These are phyloP conservation scores for Torymus aiolomorphi DNA, from an alignment of 2,888 invertebrate genomes.

Conservation along the genomic window DNA sequence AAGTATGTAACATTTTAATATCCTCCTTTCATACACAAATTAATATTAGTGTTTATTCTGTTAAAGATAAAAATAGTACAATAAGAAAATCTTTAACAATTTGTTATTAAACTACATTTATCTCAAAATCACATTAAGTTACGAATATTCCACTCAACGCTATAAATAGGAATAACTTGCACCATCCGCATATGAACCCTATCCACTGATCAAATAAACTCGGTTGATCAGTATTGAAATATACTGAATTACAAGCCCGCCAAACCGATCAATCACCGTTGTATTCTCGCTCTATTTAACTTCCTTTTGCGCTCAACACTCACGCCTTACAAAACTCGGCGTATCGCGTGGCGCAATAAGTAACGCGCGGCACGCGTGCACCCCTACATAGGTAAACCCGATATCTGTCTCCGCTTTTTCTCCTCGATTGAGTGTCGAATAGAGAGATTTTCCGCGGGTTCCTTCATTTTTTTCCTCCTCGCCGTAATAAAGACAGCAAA, in stretches of 20 bases:
- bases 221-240: neutral
- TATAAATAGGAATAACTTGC: neutral
- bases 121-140: too few species aligned
- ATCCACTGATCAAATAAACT: slow-evolving; percentile 14
- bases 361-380: neutral
- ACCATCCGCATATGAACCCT: neutral
- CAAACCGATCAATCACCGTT: slow-evolving; percentile 33
- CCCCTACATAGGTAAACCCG: slow-evolving; percentile 14
- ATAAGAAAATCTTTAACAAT: too few species aligned
- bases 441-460: neutral
- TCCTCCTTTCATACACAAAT: too few species aligned
- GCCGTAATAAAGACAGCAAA: slow-evolving; percentile 71
- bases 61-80: too few species aligned
- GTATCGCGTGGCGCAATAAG: neutral
- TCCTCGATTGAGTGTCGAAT: slow-evolving; percentile 5
- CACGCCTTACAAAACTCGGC: neutral
- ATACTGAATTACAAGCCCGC: slow-evolving; percentile 2
- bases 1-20: too few species aligned
- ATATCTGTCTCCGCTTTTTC: slow-evolving; percentile 24
- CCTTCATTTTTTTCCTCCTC: neutral
- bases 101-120: too few species aligned
- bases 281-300: slow-evolving; percentile 41
- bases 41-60: too few species aligned
- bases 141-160: too few species aligned
- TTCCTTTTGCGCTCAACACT: neutral